Base-by-base conservation (phyloP, 1,140 invertebrate species). In the Drosophila serrata region DNA sequence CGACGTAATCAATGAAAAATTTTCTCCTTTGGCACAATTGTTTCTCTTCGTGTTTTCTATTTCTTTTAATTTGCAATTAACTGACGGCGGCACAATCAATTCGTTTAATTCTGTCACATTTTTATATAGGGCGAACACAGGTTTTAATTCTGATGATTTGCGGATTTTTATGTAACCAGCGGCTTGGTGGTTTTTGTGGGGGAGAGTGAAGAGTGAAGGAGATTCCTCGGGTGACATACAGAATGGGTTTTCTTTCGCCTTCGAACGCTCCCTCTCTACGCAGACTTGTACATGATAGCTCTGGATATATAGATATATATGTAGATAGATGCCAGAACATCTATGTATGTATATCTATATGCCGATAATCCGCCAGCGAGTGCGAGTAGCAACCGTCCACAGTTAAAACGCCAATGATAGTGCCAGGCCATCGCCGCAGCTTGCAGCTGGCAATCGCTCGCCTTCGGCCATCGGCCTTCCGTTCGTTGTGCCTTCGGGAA, bases 361-460 rank as follows among this genome's bases (percentile, higher is more conserved):
- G 81, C 84, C 84, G 84, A 81, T 88, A 88, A 88, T 90, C 86
- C 85, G 81, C 81, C 82, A 86, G 77, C 86, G 84, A 88, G 53
- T 90, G 78, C 84, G 84, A 91, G 72, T 84, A 91, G 88, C 88
- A 91, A 91, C 88, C 91, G 92, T 92, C 86, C 91, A 92, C 90
- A 90, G 91, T 92, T 92, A 86, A 92, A 92, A 92, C 90, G 91
- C 91, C 90, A 92, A 92, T 92, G 91, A 90, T 87, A 87, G 91
- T 92, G 84, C 78, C 78, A 78, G 60, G 60, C 57, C 63, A 68
- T 57, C 48, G 64, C 69, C 59, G 40, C 73, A 58, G 45, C 46
- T 67, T 87, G 74, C 80, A 81, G 43, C 65, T 75, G 67, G 48
- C 62, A 43, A 58, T 73, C 79, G 40, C 64, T 62, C 49, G 48